A percentile compares a stretch with the other conserved stretches of the same genome.
Conservation (phyloP, 2,888 invertebrate species). For the Epirrita christyi region DNA sequence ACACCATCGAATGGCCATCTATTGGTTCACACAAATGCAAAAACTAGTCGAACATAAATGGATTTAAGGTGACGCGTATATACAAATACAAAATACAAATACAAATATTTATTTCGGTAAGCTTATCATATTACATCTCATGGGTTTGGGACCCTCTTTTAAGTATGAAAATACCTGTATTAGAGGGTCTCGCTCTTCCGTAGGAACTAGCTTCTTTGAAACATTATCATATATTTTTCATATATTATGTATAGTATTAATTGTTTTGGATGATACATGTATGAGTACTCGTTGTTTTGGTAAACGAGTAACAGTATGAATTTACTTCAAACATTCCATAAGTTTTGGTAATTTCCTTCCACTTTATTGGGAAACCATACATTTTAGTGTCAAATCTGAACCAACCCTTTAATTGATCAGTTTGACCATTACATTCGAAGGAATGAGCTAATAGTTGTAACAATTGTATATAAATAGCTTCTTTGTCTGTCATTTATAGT, state of each 20-base stretch:
- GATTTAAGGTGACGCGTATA: constrained; percentile 5
- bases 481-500: neutral
- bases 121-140: too few species aligned
- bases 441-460: neutral
- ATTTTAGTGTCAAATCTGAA: neutral
- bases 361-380: neutral
- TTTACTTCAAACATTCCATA: neutral
- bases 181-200: too few species aligned
- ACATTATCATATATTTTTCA: too few species aligned
- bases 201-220: too few species aligned
- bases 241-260: too few species aligned
- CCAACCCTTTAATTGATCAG: neutral
- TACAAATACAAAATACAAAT: too few species aligned
- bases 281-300: neutral
- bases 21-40: constrained; percentile 22
- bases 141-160: too few species aligned
- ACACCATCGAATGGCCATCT: constrained; percentile 22
- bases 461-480: neutral
- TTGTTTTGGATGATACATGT: too few species aligned
- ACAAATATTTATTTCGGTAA: too few species aligned
- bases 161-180: too few species aligned
- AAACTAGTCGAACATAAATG: constrained; percentile 11
- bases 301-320: neutral
- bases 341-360: too few species aligned
- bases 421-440: neutral